These are phyloP conservation scores for Seladonia tumulorum DNA, from an alignment of 2,888 invertebrate genomes.

Conservation along the genomic window DNA sequence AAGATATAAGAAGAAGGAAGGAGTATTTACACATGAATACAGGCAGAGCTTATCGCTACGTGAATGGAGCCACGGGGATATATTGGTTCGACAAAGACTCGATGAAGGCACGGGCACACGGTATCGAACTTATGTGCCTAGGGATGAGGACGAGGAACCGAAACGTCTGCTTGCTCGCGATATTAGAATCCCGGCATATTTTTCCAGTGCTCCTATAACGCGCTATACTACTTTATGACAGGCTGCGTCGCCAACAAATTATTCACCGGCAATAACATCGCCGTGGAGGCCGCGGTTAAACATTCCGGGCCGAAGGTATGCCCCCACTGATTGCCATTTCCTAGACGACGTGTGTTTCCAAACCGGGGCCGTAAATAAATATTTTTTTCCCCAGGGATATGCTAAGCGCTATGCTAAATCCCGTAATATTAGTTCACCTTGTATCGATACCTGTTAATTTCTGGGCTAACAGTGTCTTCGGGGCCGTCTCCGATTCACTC, in stretches of 20 bases:
- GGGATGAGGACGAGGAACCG: constrained; percentile 57
- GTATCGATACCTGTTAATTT: too few relatives aligned
- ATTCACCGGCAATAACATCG: constrained; percentile 59
- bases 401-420: too few relatives aligned
- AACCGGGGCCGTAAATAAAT: too few relatives aligned
- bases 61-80: constrained; percentile 72
- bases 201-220: constrained; percentile 44
- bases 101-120: constrained; percentile 61
- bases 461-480: too few relatives aligned
- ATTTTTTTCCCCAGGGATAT: too few relatives aligned
- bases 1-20: constrained; percentile 56
- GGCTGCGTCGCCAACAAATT: constrained; percentile 55
- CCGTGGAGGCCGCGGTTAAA: not conserved
- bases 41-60: constrained; percentile 75
- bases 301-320: not conserved
- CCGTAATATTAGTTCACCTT: too few relatives aligned
- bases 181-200: constrained; percentile 71
- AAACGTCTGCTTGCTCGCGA: constrained; percentile 67
- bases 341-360: not conserved
- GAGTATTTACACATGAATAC: constrained; percentile 79
- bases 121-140: constrained; percentile 72
- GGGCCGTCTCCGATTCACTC: too few relatives aligned
- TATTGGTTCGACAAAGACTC: constrained; percentile 74
- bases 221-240: constrained; percentile 49
- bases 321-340: not conserved